Evolutionary conservation across 2,888 invertebrate species (phyloP), one percentile per base, ranked within the genome.

Genomic region (Heliconius aoede): DNA sequence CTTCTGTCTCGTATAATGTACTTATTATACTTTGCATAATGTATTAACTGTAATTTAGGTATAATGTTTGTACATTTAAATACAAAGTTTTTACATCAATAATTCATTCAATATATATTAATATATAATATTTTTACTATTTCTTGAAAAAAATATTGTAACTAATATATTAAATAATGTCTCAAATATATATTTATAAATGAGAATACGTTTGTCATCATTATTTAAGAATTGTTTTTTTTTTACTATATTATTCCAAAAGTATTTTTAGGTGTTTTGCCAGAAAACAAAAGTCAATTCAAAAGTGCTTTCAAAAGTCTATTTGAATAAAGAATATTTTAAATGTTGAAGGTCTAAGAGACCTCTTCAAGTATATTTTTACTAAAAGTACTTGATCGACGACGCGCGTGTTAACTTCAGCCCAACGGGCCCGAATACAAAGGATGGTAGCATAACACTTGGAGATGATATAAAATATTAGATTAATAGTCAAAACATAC

Each of bases 391-490:
- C 32, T 67, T 8, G 4, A 18, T 13, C 32, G 62, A 46, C 65
- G 15, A 51, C 55, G 9, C 8, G 21, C 74, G 80, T 74, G 80
- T 81, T 78, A 77, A 73, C 40, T 46, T 72, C n/a, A 77, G 80
- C 81, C 83, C 80, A 81, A 77, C 74, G 78, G 80, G 80, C 80
- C 77, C 79, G 83, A 89, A 40, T 24, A 91, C 92, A 92, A 92
- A 90, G 87, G 88, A 88, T 86, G 81, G 86, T 83, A 87, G 85
- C 85, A 90, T 85, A 86, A 85, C 86, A 85, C 80, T 76, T n/a
- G 15, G 46, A 77, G 77, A 88, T 91, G 88, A 90, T 90, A 87
- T 91, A 90, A 88, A 87, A 86, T 88, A 80, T 88, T 88, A 83
- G 83, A 83, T 81, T 83, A 85, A 82, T 85, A 86, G 81, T 86